Conservation (phyloP, 2,797 vertebrate species). For the Saxicola maurus region DNA sequence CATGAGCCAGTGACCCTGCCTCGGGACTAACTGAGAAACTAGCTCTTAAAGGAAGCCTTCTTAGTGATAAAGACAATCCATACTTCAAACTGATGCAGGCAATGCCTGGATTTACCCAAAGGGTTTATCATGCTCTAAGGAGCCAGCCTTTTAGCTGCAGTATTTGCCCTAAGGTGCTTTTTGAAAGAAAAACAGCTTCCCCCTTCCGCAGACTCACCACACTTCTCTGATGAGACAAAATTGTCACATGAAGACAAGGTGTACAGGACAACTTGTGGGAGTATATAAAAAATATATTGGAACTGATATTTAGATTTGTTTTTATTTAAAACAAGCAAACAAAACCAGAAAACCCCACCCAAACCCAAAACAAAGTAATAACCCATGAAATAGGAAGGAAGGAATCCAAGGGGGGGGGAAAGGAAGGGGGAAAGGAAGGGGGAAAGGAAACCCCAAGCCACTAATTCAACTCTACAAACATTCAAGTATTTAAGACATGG, state of each 20-base stretch:
- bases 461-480: neutral
- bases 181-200: neutral
- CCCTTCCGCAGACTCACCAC: neutral
- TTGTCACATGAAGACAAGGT: neutral
- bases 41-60: neutral
- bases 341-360: neutral
- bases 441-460: neutral
- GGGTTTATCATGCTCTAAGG: neutral
- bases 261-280: accelerated
- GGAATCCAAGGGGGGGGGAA: too few relatives aligned
- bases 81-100: neutral
- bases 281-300: neutral
- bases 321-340: neutral
- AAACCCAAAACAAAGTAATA: neutral
- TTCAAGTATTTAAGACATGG: neutral
- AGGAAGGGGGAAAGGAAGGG: too few relatives aligned
- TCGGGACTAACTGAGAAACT: neutral
- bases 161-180: neutral
- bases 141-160: neutral
- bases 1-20: neutral
- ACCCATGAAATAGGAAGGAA: neutral
- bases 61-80: neutral
- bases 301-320: neutral
- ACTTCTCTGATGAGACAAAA: neutral
- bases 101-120: neutral